Evolutionary conservation across 2,797 vertebrate genomes (phyloP), one percentile per base, ranked within the genome.

Genomic region (Adrianichthys oophorus): DNA sequence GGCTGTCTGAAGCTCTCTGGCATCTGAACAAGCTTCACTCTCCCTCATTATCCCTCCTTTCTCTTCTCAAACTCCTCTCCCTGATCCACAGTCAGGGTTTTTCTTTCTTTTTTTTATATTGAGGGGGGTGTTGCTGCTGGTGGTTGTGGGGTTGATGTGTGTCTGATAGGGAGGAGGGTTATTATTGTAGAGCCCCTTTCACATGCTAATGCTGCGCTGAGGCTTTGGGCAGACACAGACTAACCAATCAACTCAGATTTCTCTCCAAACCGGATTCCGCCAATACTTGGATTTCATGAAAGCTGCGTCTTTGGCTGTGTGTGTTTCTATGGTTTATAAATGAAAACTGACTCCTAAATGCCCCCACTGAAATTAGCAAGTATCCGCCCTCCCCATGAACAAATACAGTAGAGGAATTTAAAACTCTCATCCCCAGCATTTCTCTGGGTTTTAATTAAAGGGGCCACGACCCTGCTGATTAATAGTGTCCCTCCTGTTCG

Each of bases 191-290:
- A 74, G 61, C 46, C 24, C 65, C 66, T 86, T 89, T 89, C 86
- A 88, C 73, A 90, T 90, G 89, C 83, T 85, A 90, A 90, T 90
- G 63, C 59, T 41, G n/a, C 68, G 55, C 65, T 72, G 70, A 78
- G 75, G 74, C 79, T 67, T 76, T 58, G 68, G 64, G 52, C 77
- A 68, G 47, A 16, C 24, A 48, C 72, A 67, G 51, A 52, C 55
- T 55, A 32, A 52, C 60, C 60, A 42, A 66, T 65, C 52, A 65
- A 62, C 54, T 65, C 72, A 70, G 61, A 65, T 79, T 78, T 83
- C 48, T 40, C 65, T 48, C 62, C 49, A 51, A 76, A 65, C 44
- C 62, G 58, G 72, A 72, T 82, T 77, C 53, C 65, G 62, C 72
- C 65, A 66, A 43, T 69, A 61, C 76, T 84, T 69, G 57, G 62